Evolutionary conservation across 1,140 invertebrate species (phyloP).

Genomic region (Trichomalopsis sarcophagae): DNA sequence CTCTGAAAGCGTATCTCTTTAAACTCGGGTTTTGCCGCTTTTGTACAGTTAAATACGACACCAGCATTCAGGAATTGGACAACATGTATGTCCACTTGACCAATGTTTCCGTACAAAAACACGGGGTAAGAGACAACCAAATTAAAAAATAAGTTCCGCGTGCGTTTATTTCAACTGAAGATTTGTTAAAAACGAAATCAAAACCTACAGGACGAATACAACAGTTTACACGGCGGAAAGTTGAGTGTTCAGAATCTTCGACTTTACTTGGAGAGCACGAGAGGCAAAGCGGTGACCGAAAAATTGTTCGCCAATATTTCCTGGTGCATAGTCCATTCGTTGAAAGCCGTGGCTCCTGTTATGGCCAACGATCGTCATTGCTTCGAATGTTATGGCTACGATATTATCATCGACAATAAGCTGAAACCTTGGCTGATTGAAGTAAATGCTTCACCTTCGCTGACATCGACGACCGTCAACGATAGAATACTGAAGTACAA

Average conservation of each 20-base stretch:
- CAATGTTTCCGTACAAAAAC: slow-evolving; percentile 92
- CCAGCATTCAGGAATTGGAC: slow-evolving; percentile 83
- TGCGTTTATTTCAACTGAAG: neutral
- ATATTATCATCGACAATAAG: slow-evolving; percentile 91
- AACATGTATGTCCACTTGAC: slow-evolving; percentile 93
- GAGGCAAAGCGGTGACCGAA: slow-evolving; percentile 91
- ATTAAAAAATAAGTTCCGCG: neutral
- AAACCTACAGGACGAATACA: slow-evolving; percentile 89
- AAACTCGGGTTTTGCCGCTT: slow-evolving; percentile 90
- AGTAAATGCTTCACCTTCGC: slow-evolving; percentile 95
- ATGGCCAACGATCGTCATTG: slow-evolving; percentile 87
- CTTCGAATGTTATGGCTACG: slow-evolving; percentile 90
- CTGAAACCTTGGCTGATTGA: slow-evolving; percentile 91
- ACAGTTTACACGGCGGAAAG: slow-evolving; percentile 95
- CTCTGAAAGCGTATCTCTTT: slow-evolving; percentile 85
- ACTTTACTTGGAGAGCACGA: slow-evolving; percentile 92
- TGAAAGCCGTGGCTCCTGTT: slow-evolving; percentile 85
- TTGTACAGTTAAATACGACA: slow-evolving; percentile 87
- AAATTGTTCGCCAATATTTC: slow-evolving; percentile 89
- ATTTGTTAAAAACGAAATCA: slow-evolving; percentile 19
- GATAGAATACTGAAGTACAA: slow-evolving; percentile 97
- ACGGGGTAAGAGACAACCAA: slow-evolving; percentile 80
- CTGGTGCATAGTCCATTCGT: slow-evolving; percentile 91
- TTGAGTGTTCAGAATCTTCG: slow-evolving; percentile 94
- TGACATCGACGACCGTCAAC: slow-evolving; percentile 95